Evolutionary conservation across 30 jellyfish, hydroid and myxozoan genomes (phyloP).

Genomic region (Aurelia aurita): DNA sequence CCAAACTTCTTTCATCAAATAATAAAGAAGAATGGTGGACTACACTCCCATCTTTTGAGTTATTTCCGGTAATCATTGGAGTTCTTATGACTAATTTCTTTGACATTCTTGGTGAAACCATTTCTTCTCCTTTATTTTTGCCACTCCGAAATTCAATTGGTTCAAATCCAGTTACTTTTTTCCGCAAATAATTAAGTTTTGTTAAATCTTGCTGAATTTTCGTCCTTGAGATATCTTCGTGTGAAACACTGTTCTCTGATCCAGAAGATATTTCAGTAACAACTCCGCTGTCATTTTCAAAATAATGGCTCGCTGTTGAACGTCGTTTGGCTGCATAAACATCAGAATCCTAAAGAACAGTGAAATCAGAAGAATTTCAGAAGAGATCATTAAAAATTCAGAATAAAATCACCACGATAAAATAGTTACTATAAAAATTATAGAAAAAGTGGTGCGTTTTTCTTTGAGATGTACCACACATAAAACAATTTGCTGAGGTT

Average conservation of each 20-base stretch:
- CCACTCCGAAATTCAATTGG: not conserved
- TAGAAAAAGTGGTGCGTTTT: no score
- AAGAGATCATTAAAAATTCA: no score
- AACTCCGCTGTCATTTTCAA: slow-evolving; percentile 8
- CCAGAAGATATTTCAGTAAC: not conserved
- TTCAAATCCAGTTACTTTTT: not conserved
- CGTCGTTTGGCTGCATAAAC: no score
- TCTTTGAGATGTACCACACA: no score
- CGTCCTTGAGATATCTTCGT: no score
- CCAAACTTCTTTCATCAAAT: not conserved
- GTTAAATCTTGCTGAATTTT: not conserved
- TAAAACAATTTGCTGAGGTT: no score
- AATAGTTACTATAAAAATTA: no score
- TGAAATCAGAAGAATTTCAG: no score
- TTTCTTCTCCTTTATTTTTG: not conserved
- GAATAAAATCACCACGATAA: no score
- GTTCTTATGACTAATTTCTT: not conserved
- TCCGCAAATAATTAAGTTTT: not conserved
- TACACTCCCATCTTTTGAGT: not conserved
- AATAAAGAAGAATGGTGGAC: not conserved
- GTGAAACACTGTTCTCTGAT: not conserved
- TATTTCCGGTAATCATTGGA: not conserved
- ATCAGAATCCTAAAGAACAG: no score
- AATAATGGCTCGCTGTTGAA: no score
- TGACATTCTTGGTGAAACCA: not conserved